Conservation (phyloP, 2,113 vertebrate genomes). For the Bufo bufo region DNA sequence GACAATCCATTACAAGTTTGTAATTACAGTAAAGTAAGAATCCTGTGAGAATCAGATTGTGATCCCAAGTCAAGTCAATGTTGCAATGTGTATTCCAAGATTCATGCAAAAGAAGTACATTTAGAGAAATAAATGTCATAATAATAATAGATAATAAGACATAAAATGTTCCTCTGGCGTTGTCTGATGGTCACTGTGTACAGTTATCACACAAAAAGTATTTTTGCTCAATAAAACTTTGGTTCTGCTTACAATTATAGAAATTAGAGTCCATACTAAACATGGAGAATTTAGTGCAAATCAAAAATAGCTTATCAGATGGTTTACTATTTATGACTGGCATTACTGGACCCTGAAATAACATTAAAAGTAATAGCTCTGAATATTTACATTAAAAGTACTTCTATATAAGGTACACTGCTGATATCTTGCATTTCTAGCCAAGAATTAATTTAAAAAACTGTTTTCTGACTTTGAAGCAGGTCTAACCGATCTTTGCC, state of each 20-base stretch:
- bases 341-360: neutral
- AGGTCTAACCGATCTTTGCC: constrained; percentile 48
- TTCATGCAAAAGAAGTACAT: neutral
- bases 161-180: neutral
- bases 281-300: neutral
- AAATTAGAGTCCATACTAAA: neutral
- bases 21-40: neutral
- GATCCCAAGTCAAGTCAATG: neutral
- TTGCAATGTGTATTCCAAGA: neutral
- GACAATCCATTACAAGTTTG: neutral
- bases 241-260: neutral
- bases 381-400: constrained; percentile 9
- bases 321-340: neutral
- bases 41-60: neutral
- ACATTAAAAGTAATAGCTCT: constrained; percentile 3
- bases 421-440: constrained; percentile 1
- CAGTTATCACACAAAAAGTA: neutral
- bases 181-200: neutral
- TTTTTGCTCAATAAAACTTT: neutral
- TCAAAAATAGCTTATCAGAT: constrained; percentile 18
- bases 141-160: neutral
- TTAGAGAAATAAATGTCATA: constrained; percentile 3
- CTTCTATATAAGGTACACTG: constrained; percentile 12
- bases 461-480: constrained; percentile 49
- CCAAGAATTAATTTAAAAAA: constrained; percentile 47